Conservation (phyloP, 2,113 vertebrate species). For the Hystrix cristata region DNA sequence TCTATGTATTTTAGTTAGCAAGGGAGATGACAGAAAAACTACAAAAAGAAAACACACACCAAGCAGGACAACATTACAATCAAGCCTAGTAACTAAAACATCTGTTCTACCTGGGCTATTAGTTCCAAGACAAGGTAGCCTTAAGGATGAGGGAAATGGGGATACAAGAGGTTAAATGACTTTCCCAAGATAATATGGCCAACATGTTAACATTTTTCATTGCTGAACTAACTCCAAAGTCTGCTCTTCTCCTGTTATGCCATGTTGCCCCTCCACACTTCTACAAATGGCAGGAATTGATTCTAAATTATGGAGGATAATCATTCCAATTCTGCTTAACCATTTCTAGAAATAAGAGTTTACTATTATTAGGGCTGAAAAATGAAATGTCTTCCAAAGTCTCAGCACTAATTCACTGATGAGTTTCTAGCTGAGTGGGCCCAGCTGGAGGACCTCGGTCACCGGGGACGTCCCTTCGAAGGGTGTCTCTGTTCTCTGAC, state of each 20-base stretch:
- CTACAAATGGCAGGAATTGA: background rate
- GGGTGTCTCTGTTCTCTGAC: background rate
- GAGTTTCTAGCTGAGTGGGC: background rate
- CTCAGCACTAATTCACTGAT: background rate
- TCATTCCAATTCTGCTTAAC: background rate
- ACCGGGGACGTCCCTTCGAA: background rate
- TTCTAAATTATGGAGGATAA: background rate
- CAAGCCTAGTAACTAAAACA: slow-evolving; percentile 43
- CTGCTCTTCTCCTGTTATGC: background rate
- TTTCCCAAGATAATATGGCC: background rate
- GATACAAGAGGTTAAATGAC: background rate
- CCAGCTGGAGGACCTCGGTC: background rate
- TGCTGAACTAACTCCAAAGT: background rate
- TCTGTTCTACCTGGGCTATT: background rate
- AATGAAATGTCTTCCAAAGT: background rate
- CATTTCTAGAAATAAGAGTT: background rate
- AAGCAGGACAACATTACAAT: background rate
- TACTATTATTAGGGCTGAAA: background rate
- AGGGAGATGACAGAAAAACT: slow-evolving; percentile 11
- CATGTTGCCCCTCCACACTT: background rate
- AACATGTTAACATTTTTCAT: background rate
- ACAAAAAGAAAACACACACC: background rate
- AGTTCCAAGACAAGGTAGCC: background rate
- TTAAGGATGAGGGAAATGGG: background rate
- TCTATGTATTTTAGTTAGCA: slow-evolving; percentile 42